Base-by-base conservation (phyloP, 1,140 invertebrate genomes). In the Rhyacophila brunnea region DNA sequence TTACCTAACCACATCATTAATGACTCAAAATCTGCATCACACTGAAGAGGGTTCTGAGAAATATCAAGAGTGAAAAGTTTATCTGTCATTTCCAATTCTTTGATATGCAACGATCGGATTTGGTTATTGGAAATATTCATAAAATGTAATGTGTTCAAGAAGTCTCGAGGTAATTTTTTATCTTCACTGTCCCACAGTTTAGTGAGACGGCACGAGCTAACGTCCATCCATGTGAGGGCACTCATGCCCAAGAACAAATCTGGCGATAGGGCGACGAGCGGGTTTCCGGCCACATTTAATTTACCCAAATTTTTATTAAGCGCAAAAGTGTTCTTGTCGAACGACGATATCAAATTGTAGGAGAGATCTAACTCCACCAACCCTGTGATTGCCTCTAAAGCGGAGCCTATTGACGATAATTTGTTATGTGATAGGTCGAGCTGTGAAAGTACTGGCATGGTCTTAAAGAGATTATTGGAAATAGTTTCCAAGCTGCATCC, bases 201-300 rank as follows among this genome's bases (percentile, higher is more conserved):
- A 14, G 80, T 79, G 32, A 91, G 71, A 55, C 78, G 75, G 54
- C 84, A 85, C 57, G 81, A 80, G 68, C 86, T 89, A 14, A 87
- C 81, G 68, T 91, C 88, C 17, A 87, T 61, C 47, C 74, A 76
- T 6, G 76, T 67, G 0, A 87, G 72, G 28, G 73, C 70, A 1
- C 80, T 77, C 23, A 81, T 81, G 13, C 78, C 72, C n/a, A 82
- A 52, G 69, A 90, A 90, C 1, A 86, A 75, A 28, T 84, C 80
- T 1, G 84, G 79, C 38, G 87, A 84, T 1, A 91, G 67, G 10
- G 81, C 76, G 58, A 77, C 80, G 36, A 91, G 71, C 4, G 84
- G 83, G 69, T 91, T 91, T 6, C 84, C 83, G 58, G 87, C 84
- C 36, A 91, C 74, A 68, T 81, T 86, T 1, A 91, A 66, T 70